Conservation (phyloP, 1,140 invertebrate genomes). For the Cyrtorhinus lividipennis region DNA sequence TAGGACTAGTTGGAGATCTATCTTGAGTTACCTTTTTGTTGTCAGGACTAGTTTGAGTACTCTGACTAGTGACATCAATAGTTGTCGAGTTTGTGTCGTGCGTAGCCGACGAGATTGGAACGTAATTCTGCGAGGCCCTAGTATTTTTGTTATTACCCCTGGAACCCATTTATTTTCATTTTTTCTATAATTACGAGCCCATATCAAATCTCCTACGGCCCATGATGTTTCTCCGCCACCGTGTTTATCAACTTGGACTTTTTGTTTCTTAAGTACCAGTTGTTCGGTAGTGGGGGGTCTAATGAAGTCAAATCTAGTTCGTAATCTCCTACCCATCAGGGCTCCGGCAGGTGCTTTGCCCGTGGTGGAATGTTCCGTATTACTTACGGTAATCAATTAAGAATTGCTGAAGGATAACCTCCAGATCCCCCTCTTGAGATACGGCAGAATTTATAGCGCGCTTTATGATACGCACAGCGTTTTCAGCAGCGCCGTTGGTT, state of each 20-base stretch:
- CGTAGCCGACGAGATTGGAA: too few species aligned
- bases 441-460: not conserved
- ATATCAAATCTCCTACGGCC: not conserved
- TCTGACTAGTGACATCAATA: too few species aligned
- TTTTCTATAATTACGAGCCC: not conserved
- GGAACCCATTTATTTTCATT: conserved; percentile 3
- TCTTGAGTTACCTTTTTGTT: too few species aligned
- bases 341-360: not conserved
- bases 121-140: not conserved
- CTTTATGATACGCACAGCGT: not conserved
- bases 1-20: too few species aligned
- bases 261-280: not conserved
- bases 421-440: not conserved
- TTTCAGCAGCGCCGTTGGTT: not conserved
- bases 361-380: not conserved
- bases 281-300: not conserved
- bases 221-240: not conserved
- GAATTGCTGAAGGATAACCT: not conserved
- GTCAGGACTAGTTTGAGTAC: too few species aligned
- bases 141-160: not conserved
- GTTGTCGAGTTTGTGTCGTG: too few species aligned
- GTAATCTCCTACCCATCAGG: not conserved
- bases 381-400: not conserved
- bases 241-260: not conserved
- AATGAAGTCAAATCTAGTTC: not conserved